These are phyloP conservation scores for Drosophila nigricruria DNA, from an alignment of 2,888 invertebrate species.

Conservation along the genomic window DNA sequence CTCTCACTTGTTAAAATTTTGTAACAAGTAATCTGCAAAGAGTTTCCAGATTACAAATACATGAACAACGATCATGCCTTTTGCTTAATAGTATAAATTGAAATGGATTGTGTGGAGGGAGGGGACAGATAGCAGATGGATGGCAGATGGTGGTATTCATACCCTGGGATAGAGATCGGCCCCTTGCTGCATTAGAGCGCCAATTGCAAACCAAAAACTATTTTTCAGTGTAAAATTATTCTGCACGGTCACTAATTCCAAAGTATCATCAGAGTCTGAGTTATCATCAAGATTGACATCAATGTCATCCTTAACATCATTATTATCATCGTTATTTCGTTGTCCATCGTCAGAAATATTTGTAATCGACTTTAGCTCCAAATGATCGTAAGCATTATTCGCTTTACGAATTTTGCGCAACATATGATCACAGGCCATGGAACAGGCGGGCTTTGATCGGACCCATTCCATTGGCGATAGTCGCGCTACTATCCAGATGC, in stretches of 20 bases:
- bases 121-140: neutral
- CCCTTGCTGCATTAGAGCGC: slow-evolving; percentile 97
- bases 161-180: slow-evolving; percentile 97
- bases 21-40: no score
- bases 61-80: neutral
- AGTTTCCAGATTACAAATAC: neutral
- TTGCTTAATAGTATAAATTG: neutral
- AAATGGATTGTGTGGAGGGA: neutral
- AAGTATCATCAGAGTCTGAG: slow-evolving; percentile 54
- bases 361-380: slow-evolving; percentile 40
- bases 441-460: slow-evolving; percentile 87
- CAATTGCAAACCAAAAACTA: slow-evolving; percentile 98
- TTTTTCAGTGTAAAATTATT: slow-evolving; percentile 95
- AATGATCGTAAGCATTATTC: slow-evolving; percentile 40
- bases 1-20: no score
- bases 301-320: slow-evolving; percentile 7
- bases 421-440: slow-evolving; percentile 86
- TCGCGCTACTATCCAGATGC: slow-evolving; percentile 93
- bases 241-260: slow-evolving; percentile 86
- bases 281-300: slow-evolving; percentile 25
- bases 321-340: slow-evolving; percentile 3
- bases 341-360: neutral
- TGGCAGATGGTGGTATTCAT: slow-evolving; percentile 32
- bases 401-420: slow-evolving; percentile 57
- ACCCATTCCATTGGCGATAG: slow-evolving; percentile 94